phyloP scores from a whole-genome alignment of 2,888 invertebrate genomes.

The Cenopis cana region DNA sequence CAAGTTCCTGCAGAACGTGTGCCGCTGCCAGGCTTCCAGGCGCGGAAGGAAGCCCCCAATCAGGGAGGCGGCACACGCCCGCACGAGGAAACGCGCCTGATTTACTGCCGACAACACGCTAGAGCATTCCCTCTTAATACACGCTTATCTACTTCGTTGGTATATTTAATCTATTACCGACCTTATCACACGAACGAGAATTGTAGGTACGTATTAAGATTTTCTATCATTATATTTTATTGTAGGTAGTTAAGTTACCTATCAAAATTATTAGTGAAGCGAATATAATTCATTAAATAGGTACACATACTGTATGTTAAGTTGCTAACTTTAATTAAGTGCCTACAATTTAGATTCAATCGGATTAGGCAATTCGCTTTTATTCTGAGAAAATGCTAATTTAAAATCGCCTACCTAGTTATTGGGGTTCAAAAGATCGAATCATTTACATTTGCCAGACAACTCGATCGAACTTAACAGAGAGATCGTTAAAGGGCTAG shows the following conservation, averaged over 20 bases:
- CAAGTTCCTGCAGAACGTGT: conserved; percentile 42
- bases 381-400: no score
- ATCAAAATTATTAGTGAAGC: background rate
- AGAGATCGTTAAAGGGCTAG: no score
- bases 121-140: conserved; percentile 42
- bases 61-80: conserved; percentile 49
- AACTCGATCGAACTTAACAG: no score
- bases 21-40: conserved; percentile 19
- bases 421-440: no score
- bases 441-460: no score
- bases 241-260: background rate
- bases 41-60: conserved; percentile 56
- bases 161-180: conserved; percentile 41
- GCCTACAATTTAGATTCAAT: no score
- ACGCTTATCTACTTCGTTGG: conserved; percentile 39
- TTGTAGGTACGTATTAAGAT: conserved; percentile 14
- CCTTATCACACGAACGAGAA: conserved; percentile 20
- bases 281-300: background rate
- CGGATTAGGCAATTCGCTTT: no score
- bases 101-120: conserved; percentile 50
- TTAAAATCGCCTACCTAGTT: no score
- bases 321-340: no score
- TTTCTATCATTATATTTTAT: background rate
- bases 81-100: conserved; percentile 49
- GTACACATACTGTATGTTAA: no score